Conservation (phyloP, 2,797 vertebrate species). For the Sylvia borin region DNA sequence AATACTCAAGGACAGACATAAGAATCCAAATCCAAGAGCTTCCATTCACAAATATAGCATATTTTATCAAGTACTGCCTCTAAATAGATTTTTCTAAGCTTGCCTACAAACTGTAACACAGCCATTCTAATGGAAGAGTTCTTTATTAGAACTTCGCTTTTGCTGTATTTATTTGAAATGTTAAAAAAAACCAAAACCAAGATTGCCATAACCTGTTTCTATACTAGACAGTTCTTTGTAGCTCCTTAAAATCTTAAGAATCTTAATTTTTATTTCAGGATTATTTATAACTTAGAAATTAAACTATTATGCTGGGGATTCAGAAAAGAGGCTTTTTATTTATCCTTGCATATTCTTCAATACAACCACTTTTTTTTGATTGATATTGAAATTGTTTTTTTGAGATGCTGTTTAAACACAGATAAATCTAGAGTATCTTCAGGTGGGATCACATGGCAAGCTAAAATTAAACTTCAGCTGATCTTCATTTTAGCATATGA, state of each 20-base stretch:
- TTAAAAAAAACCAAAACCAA: neutral
- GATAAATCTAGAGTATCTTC: neutral
- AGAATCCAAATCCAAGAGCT: neutral
- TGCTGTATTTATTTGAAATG: neutral
- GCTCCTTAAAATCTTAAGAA: neutral
- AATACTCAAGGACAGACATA: neutral
- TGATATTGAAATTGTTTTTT: neutral
- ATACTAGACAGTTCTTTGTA: neutral
- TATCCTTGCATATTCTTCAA: neutral
- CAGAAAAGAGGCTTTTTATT: neutral
- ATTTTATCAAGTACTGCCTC: neutral
- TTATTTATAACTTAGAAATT: neutral
- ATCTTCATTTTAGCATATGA: neutral
- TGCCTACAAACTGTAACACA: neutral
- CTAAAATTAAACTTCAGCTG: constrained; percentile 16
- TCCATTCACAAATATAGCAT: neutral
- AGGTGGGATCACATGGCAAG: neutral
- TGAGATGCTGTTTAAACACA: neutral
- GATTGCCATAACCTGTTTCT: neutral
- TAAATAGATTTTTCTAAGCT: neutral
- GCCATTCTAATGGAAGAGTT: accelerated
- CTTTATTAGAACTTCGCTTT: neutral
- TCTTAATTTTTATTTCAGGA: neutral
- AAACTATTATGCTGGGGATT: neutral
- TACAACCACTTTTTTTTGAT: neutral